Percentiles rank a stretch among this genome's conserved stretches.
phyloP scores from a whole-genome alignment of 1,140 invertebrate species.

The Pachypeltis micranthus region DNA sequence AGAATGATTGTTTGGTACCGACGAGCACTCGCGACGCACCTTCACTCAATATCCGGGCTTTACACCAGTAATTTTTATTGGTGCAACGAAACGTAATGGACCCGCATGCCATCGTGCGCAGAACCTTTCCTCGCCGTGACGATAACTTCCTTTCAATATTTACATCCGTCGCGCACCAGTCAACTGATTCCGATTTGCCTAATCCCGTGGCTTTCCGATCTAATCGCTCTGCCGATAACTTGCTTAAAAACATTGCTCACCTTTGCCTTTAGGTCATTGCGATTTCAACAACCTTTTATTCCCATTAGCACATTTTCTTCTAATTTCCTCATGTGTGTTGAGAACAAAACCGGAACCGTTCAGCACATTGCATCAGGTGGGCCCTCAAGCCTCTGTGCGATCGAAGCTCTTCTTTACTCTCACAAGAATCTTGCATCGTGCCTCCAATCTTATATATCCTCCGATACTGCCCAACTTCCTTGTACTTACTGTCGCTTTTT shows the following conservation, averaged over 20 bases:
- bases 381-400: no score
- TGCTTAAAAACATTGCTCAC: not conserved
- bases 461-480: not conserved
- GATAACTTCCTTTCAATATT: constrained; percentile 4
- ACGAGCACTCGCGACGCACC: no score
- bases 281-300: not conserved
- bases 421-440: not conserved
- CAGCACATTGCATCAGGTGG: no score
- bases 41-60: not conserved
- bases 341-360: no score
- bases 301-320: not conserved
- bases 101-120: not conserved
- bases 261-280: constrained; percentile 1
- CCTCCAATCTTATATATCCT: not conserved
- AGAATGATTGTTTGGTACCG: not conserved
- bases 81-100: not conserved
- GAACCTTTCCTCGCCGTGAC: not conserved
- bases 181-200: constrained; percentile 6
- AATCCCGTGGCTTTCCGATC: constrained; percentile 3
- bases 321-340: no score
- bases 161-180: not conserved
- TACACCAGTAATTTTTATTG: not conserved
- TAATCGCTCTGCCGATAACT: not conserved
- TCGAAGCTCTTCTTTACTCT: not conserved
- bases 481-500: not conserved